These are phyloP conservation scores for Jordanella pulchra DNA, from an alignment of 2,797 vertebrate genomes.

Conservation along the genomic window DNA sequence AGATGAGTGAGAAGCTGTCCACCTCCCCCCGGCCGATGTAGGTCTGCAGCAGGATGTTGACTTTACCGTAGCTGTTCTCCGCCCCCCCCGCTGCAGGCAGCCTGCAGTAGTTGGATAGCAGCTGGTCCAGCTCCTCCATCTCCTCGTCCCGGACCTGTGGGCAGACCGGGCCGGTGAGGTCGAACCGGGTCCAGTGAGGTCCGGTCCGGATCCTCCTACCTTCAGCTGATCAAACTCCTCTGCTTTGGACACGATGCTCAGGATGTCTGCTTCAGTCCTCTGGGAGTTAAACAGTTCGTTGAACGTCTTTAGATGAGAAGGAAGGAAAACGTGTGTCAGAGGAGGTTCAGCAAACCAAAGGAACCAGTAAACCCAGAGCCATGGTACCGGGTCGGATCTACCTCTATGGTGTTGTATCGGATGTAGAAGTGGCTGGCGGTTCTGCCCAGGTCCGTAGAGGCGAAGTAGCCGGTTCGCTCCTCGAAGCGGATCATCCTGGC, in stretches of 20 bases:
- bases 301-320: conserved; percentile 86
- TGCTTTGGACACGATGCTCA: conserved; percentile 94
- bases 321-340: not conserved
- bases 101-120: conserved; percentile 88
- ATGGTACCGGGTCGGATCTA: conserved; percentile 40
- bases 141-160: conserved; percentile 94
- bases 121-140: conserved; percentile 90
- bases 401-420: conserved; percentile 98
- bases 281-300: conserved; percentile 95
- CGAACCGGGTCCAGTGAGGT: not conserved
- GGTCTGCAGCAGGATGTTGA: conserved; percentile 97
- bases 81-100: conserved; percentile 91
- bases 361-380: not conserved
- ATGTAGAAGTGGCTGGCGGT: conserved; percentile 99
- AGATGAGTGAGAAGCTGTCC: conserved; percentile 98
- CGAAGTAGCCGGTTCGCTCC: conserved; percentile 94
- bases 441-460: conserved; percentile 94
- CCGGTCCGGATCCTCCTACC: conserved; percentile 76
- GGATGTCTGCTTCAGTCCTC: conserved; percentile 92
- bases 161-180: not conserved
- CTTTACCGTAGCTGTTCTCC: conserved; percentile 96
- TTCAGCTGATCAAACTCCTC: conserved; percentile 99
- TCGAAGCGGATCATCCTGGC: conserved; percentile 97
- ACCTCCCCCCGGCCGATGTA: conserved; percentile 95
- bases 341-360: not conserved